These are phyloP conservation scores for Aegithalos caudatus DNA, from an alignment of 2,113 vertebrate genomes.

Conservation along the genomic window DNA sequence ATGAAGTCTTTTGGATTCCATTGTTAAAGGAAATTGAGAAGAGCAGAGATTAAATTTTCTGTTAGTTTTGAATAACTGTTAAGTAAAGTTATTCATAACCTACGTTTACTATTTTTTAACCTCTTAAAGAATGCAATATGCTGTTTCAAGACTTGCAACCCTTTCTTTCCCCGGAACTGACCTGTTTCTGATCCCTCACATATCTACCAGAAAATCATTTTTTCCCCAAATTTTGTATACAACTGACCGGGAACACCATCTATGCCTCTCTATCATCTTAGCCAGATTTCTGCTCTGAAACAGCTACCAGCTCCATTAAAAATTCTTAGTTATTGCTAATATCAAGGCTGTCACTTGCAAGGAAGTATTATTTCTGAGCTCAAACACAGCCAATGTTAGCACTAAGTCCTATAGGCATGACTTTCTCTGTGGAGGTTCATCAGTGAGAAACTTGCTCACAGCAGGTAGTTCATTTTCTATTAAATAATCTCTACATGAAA, in stretches of 20 bases:
- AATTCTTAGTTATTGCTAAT: background rate
- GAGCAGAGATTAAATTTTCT: background rate
- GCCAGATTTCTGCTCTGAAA: background rate
- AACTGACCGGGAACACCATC: background rate
- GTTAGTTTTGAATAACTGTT: background rate
- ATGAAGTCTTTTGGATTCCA: background rate
- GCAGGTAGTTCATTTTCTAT: background rate
- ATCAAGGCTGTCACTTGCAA: background rate
- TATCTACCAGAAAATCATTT: background rate
- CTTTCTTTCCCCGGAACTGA: background rate
- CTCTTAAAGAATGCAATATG: background rate
- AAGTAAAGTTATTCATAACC: background rate
- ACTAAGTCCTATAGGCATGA: background rate
- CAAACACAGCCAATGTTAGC: background rate
- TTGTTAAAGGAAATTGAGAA: background rate
- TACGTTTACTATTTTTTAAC: background rate
- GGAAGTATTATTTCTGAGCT: background rate
- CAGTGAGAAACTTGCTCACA: background rate
- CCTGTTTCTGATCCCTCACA: background rate
- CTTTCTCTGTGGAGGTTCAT: background rate
- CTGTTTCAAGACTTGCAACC: background rate
- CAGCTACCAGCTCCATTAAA: background rate
- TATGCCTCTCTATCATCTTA: background rate
- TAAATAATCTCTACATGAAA: background rate
- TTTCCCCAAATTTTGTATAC: background rate